Base-by-base conservation (phyloP, 2,888 invertebrate genomes). In the Phasia obesa region DNA sequence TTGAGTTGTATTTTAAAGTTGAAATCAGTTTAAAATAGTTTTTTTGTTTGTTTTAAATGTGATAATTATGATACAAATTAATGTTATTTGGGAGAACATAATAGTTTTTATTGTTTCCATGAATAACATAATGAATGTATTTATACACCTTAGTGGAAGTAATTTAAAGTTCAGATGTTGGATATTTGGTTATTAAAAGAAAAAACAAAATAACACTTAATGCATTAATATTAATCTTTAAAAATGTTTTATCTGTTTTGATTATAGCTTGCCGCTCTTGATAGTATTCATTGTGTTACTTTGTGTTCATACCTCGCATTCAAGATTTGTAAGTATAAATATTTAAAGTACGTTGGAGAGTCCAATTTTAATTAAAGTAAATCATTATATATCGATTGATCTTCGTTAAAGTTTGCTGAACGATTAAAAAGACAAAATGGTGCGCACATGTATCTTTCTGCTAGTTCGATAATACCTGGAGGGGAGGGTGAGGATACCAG, bases 341-440 rank as follows among this genome's bases (percentile, higher is more conserved):
- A 31, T 4, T 23, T 11, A 51, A 51, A 42, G 11, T 7, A 11
- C 6, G 0, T 27, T 27, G 13, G 15, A 2, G 5, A 11, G n/a
- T n/a, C n/a, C 31, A n/a, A 4, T 3, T 47, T 17, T 17, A 19
- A 25, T 42, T 25, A 0, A 35, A 23, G 4, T 13, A 19, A 35
- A 51, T 21, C 51, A 9, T 2, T 64, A 13, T 11, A 25, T 2
- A 7, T 27, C 6, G 38, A 38, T 21, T 21, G 11, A 35, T 49
- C 1, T 38, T 62, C 35, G 17, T 49, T 49, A 17, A 62, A 94
- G 91, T 94, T 94, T 89, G 93, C 95, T 87, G 94, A 93, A 87
- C 93, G 96, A 89, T 95, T 95, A 91, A 95, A 96, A 92, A 92
- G 96, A 89, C 95, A 96, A 89, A 93, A 94, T 90, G 96, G 96